Conservation (phyloP, 2,888 invertebrate genomes). For the Epirrhoe tristata region DNA sequence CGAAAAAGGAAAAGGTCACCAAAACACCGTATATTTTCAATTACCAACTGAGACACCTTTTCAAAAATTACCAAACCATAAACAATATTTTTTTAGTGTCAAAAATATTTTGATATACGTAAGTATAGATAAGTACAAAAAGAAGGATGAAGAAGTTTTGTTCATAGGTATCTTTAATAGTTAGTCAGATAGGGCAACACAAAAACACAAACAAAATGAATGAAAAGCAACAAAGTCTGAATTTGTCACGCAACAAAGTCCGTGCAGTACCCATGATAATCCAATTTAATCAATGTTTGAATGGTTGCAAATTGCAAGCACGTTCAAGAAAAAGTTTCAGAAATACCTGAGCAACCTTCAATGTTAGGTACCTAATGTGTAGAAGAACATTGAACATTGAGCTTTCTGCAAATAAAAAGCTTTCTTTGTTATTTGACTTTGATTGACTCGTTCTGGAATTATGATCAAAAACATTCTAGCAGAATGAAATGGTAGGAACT, state of each 20-base stretch:
- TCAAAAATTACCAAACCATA: too few species aligned
- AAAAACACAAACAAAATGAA: constrained; percentile 1
- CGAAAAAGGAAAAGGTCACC: too few species aligned
- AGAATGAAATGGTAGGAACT: background rate
- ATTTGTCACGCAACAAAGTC: constrained; percentile 16
- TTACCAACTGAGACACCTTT: too few species aligned
- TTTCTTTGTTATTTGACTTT: too few species aligned
- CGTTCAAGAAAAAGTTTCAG: constrained; percentile 39
- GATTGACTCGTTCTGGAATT: background rate
- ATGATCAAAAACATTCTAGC: background rate
- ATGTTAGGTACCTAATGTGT: background rate
- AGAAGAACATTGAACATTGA: too few species aligned
- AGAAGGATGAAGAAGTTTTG: background rate
- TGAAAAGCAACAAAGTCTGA: background rate
- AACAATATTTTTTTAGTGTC: too few species aligned
- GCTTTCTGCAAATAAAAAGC: too few species aligned
- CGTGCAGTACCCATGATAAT: constrained; percentile 44
- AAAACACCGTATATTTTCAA: too few species aligned
- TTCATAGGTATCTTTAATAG: background rate
- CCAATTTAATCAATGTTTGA: constrained; percentile 53
- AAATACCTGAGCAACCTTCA: constrained; percentile 20
- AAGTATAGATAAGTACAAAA: too few species aligned
- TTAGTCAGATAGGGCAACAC: background rate
- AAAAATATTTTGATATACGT: too few species aligned
- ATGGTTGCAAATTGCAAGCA: constrained; percentile 57